A percentile compares a stretch with the other conserved stretches of the same genome.
phyloP scores from a whole-genome alignment of 2,888 invertebrate species.

The Platypus cylindrus region DNA sequence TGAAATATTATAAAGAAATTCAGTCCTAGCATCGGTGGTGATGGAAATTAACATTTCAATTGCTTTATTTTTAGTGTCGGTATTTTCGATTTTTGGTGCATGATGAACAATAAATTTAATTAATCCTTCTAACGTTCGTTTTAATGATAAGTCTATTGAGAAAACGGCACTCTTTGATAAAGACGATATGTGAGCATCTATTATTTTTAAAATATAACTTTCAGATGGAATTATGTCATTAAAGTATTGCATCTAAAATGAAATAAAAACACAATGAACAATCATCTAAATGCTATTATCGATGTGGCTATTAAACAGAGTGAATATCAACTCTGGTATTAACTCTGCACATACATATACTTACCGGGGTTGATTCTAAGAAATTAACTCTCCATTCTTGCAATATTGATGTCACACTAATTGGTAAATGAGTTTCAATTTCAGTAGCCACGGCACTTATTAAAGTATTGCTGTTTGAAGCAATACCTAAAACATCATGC shows the following conservation, averaged over 20 bases:
- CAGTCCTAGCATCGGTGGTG: conserved; percentile 63
- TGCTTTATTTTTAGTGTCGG: conserved; percentile 48
- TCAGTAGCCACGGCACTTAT: conserved; percentile 36
- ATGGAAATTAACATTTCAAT: conserved; percentile 62
- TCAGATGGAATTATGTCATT: conserved; percentile 74
- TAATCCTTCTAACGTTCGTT: conserved; percentile 49
- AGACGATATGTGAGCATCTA: conserved; percentile 52
- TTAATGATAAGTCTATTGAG: conserved; percentile 49
- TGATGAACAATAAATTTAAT: conserved; percentile 53
- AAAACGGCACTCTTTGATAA: conserved; percentile 47
- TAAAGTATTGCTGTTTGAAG: conserved; percentile 31
- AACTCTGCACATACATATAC: conserved; percentile 11
- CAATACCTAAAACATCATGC: conserved; percentile 36
- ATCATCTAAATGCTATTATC: not conserved
- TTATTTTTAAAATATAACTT: conserved; percentile 65
- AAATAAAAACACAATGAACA: not conserved
- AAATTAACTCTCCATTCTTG: conserved; percentile 49
- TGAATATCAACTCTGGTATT: not conserved
- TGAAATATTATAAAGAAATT: conserved; percentile 53
- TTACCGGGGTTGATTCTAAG: conserved; percentile 47
- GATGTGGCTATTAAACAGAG: too few species aligned
- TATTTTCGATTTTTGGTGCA: conserved; percentile 47
- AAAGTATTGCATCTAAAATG: conserved; percentile 55
- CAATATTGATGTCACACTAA: conserved; percentile 41
- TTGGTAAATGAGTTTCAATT: conserved; percentile 42